Conservation (phyloP, 2,113 vertebrate species). For the Notiomystis cincta region DNA sequence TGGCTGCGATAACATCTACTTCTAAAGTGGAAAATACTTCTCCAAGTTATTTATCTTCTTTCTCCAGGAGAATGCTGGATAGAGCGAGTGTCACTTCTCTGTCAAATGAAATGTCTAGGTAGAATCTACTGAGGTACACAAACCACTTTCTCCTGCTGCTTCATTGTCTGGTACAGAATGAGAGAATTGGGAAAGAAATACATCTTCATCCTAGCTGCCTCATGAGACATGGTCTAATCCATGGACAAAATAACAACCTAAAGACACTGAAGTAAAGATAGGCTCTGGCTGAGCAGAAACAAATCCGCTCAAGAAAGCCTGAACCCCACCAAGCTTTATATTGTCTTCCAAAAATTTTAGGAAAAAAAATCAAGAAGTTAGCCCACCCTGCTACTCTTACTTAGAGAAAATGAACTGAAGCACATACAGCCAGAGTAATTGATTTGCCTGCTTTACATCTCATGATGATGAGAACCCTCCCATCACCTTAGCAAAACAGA, state of each 20-base stretch:
- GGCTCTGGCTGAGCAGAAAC: neutral
- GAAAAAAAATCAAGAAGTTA: neutral
- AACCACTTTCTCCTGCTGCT: neutral
- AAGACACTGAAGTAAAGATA: neutral
- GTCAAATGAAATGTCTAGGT: neutral
- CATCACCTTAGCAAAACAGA: neutral
- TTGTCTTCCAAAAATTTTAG: neutral
- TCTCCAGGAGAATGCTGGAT: neutral
- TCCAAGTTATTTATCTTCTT: neutral
- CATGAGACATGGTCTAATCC: neutral
- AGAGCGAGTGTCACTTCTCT: neutral
- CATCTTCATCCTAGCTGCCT: neutral
- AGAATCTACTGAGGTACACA: neutral
- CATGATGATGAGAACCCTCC: neutral
- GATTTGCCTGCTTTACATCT: neutral
- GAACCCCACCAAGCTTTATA: neutral
- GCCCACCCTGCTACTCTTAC: neutral
- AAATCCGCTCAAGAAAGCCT: neutral
- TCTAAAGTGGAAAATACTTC: neutral
- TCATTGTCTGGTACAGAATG: neutral
- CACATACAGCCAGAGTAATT: neutral
- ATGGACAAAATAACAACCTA: neutral
- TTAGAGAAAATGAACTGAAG: neutral
- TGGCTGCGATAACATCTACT: neutral
- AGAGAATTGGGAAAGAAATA: neutral